A percentile compares a stretch with the other conserved stretches of the same genome.
These are phyloP conservation scores for Bufotes viridis DNA, from an alignment of 2,797 vertebrate genomes.

Conservation along the genomic window DNA sequence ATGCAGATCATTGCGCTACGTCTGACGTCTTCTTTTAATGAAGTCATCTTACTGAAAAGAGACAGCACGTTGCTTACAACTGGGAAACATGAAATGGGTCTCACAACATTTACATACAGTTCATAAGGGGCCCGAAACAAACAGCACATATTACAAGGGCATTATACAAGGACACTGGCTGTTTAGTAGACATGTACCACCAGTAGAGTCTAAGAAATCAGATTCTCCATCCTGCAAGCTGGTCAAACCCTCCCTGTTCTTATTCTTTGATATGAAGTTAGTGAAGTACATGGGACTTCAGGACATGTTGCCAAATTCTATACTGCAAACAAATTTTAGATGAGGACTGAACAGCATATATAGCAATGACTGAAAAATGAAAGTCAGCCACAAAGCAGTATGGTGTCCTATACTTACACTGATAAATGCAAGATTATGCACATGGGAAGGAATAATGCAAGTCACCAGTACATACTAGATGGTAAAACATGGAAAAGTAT, in stretches of 20 bases:
- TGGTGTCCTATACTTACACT: too few relatives aligned
- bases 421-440: too few relatives aligned
- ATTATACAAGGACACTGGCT: neutral
- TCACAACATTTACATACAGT: neutral
- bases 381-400: too few relatives aligned
- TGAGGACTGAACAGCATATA: too few relatives aligned
- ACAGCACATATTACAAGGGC: neutral
- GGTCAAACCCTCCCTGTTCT: neutral
- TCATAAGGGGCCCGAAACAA: neutral
- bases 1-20: constrained; percentile 98
- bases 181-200: neutral
- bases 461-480: too few relatives aligned
- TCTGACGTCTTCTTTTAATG: constrained; percentile 87
- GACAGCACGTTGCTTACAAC: neutral
- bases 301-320: neutral
- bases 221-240: neutral
- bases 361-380: too few relatives aligned
- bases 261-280: too few relatives aligned
- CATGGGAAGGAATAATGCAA: too few relatives aligned
- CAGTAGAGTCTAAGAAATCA: neutral
- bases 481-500: too few relatives aligned
- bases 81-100: neutral
- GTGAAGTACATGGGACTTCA: neutral
- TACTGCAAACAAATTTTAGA: neutral
- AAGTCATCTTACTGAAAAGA: constrained; percentile 92